Base-by-base conservation (phyloP, 92 coral and sea anemone species). In the Zoanthus sociatus region DNA sequence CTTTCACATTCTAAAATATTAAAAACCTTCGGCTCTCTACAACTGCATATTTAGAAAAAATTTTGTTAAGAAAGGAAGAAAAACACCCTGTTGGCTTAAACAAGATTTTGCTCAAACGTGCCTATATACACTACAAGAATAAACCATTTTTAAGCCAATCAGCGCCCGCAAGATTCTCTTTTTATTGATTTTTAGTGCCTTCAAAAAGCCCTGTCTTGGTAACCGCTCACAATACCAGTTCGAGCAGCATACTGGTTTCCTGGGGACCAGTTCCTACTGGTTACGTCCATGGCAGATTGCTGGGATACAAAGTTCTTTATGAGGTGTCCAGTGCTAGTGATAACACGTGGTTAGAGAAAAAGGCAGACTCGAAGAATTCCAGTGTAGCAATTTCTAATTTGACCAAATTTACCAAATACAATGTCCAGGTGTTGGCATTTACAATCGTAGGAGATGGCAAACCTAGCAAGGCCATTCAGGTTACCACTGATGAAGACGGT, bases 401-500 rank as follows among this genome's bases (percentile, higher is more conserved):
- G 78, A 33, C 78, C 60, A 89, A 76, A 86, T 89, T 76, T 10
- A 89, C 88, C 2, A 84, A 76, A 10, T 89, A 89, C 79, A 89
- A 86, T 9, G 75, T 89, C 12, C 92, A 89, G 61, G 87, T 89
- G 66, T 76, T 77, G 73, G 92, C 84, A 17, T 76, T 84, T 53
- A 89, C 92, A 9, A 8, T 53, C 20, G 84, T 84, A 70, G 92
- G 92, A 14, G 92, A 89, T 15, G 92, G 89, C 17, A 86, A 82
- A 17, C 70, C 79, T 6, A 83, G 84, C 17, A 44, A 77, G 13
- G 66, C 68, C 9, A 54, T 89, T 31, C 60, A 58, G 12, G 84
- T 89, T 2, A 6, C 61, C 33, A 89, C 92, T 33, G 92, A 84
- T 79, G 92, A 89, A 76, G 92, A 89, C 50, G 88, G 92, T 89